Evolutionary conservation across 2,113 vertebrate species (phyloP).

Genomic region (Crypturellus undulatus): DNA sequence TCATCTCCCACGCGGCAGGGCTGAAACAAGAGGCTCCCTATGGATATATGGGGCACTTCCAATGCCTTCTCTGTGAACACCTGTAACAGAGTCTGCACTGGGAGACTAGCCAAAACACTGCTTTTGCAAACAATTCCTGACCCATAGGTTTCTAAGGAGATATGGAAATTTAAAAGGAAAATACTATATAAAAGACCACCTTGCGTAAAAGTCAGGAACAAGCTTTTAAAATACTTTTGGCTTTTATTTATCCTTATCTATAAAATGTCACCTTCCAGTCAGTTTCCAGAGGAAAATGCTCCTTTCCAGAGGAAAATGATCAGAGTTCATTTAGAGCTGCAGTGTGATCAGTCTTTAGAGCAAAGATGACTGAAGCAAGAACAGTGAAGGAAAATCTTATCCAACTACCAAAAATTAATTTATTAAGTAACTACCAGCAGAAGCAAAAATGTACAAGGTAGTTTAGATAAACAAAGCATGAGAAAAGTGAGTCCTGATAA

Average conservation of each 20-base stretch:
- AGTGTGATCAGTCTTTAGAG: background rate
- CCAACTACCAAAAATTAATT: background rate
- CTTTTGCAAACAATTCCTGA: background rate
- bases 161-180: background rate
- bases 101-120: background rate
- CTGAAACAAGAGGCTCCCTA: background rate
- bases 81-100: background rate
- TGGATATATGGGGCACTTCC: background rate
- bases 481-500: background rate
- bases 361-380: background rate
- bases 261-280: background rate
- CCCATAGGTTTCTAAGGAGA: background rate
- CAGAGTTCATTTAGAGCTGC: background rate
- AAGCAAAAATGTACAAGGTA: background rate
- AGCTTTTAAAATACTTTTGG: background rate
- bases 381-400: background rate
- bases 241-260: background rate
- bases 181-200: background rate
- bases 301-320: background rate
- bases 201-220: background rate
- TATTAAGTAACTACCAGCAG: background rate
- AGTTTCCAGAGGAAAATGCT: background rate
- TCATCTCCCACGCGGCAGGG: background rate
- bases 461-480: background rate
- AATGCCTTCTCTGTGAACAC: background rate